Evolutionary conservation across 2,797 vertebrate genomes (phyloP), one percentile per base, ranked within the genome.

Genomic region (Pseudomugil gertrudae): DNA sequence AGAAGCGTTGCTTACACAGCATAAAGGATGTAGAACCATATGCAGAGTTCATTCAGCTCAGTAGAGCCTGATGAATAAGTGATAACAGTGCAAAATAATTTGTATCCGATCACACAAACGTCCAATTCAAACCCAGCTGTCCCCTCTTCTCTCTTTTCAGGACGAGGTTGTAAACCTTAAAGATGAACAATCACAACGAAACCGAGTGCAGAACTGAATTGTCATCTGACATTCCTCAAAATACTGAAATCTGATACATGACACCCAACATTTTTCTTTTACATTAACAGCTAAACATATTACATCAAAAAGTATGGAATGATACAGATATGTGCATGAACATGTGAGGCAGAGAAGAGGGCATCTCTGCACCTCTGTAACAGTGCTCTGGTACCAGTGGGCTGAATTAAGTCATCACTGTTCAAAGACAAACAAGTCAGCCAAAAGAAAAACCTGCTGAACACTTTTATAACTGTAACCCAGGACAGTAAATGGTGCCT

Each of bases 401-500:
- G 58, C 74, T 72, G 71, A 76, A 58, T 38, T 48, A 74, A 87
- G 64, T 60, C 57, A 53, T 78, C 73, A 67, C 66, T 76, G 72
- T 60, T 57, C 38, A 79, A 66, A 73, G 65, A 82, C 47, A 69
- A 78, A 78, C 13, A 70, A 75, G 38, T 85, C 62, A 66, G 81
- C 74, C 81, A 76, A 76, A 78, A 58, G 15, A 58, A 89, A 84
- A 90, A 71, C 85, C 83, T 90, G 89, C 80, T 74, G 33, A 76
- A 79, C 81, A 66, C 38, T 8, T n/a, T 19, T 43, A 76, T 69
- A 63, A 78, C 72, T 69, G 85, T 81, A 87, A 81, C 76, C 55
- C 66, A 65, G 52, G 75, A 86, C 85, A 90, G 82, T 74, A 65
- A 72, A 79, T 33, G 86, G 87, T 81, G 90, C 80, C 76, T 88